Percentiles rank a stretch among this genome's conserved stretches.
phyloP scores from a whole-genome alignment of 1,140 invertebrate species.

The Heliconius nattereri region DNA sequence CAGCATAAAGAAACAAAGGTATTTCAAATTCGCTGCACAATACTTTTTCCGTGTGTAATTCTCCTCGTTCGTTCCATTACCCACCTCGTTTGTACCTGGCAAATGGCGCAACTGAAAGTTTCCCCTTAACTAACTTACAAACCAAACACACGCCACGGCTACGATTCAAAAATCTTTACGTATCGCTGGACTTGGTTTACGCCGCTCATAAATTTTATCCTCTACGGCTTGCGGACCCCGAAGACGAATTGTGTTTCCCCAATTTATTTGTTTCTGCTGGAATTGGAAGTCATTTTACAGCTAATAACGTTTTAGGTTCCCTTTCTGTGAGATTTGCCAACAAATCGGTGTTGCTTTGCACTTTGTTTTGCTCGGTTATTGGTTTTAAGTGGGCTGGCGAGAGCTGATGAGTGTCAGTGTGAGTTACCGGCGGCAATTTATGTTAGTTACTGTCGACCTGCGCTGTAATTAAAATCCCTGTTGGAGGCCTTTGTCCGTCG shows the following conservation, averaged over 20 bases:
- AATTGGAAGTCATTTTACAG: conserved; percentile 32
- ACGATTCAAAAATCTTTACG: conserved; percentile 46
- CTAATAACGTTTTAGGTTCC: conserved; percentile 27
- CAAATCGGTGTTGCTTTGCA: background rate
- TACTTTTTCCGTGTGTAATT: background rate
- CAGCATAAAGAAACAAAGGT: background rate
- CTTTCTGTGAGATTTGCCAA: background rate
- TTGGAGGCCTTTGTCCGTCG: background rate
- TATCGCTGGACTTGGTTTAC: conserved; percentile 44
- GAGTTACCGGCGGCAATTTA: conserved; percentile 5
- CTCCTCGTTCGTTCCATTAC: background rate
- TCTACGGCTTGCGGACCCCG: conserved; percentile 25
- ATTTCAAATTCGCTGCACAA: background rate
- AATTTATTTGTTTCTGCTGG: conserved; percentile 29
- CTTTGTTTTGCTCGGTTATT: background rate
- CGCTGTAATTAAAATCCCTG: conserved; percentile 2
- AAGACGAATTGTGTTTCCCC: conserved; percentile 37
- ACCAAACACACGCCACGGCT: conserved; percentile 32
- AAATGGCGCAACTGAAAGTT: conserved; percentile 24
- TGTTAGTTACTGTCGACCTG: conserved; percentile 6
- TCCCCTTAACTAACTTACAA: conserved; percentile 35
- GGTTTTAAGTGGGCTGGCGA: background rate
- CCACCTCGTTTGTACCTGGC: background rate
- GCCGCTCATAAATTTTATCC: conserved; percentile 52
- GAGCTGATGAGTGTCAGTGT: background rate